Evolutionary conservation across 1,140 invertebrate species (phyloP).

Genomic region (Conus ventricosus): DNA sequence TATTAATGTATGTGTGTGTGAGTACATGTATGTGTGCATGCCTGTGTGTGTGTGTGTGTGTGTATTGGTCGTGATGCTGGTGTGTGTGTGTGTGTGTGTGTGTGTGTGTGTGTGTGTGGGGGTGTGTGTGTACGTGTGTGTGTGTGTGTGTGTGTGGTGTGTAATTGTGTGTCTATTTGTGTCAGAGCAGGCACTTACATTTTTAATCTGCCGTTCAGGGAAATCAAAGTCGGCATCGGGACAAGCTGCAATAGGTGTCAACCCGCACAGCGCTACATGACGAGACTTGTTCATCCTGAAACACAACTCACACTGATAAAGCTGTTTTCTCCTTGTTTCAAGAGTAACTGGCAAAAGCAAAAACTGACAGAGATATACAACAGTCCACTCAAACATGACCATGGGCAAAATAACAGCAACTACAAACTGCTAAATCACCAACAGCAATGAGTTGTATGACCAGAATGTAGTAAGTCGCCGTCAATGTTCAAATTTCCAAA

Average conservation of each 20-base stretch:
- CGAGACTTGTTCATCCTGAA: constrained; percentile 24
- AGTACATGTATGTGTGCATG: too few species aligned
- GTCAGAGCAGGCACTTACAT: background rate
- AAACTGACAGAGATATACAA: background rate
- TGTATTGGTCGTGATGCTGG: too few species aligned
- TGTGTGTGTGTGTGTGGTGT: too few species aligned
- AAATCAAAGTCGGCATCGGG: background rate
- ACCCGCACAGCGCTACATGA: constrained; percentile 12
- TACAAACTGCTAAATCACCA: too few species aligned
- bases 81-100: too few species aligned
- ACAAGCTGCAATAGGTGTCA: background rate
- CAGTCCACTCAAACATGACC: background rate
- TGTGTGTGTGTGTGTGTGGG: background rate
- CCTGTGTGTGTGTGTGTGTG: too few species aligned
- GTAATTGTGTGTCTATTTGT: too few species aligned
- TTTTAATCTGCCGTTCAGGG: background rate
- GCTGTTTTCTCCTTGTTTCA: background rate
- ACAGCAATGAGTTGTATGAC: background rate
- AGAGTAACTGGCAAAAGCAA: background rate
- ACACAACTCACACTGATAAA: background rate
- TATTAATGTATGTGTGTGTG: too few species aligned
- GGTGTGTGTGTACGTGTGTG: background rate
- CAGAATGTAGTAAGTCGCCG: background rate
- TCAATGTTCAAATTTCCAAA: background rate
- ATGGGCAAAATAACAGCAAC: background rate